phyloP scores from a whole-genome alignment of 2,797 vertebrate species.

The Distichodus sexfasciatus region DNA sequence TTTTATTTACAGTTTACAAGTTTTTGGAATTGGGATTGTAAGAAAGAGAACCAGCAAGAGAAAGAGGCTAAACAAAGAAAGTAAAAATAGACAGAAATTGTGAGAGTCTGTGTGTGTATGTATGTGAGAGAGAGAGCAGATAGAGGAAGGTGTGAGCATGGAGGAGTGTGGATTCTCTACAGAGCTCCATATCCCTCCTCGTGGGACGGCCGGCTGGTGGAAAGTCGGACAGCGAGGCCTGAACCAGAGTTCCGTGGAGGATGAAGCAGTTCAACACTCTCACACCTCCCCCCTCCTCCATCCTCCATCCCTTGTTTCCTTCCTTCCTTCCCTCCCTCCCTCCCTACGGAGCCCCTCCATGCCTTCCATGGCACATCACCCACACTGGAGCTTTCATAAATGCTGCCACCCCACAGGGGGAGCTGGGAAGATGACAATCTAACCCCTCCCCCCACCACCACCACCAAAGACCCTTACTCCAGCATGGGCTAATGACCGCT shows the following conservation, averaged over 20 bases:
- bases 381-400: conserved; percentile 36
- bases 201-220: too few species aligned
- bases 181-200: conserved; percentile 21
- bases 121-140: background rate
- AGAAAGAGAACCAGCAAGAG: background rate
- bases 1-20: too few species aligned
- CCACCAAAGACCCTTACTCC: conserved; percentile 45
- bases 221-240: background rate
- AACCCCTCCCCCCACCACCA: too few species aligned
- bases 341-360: conserved; percentile 51
- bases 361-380: conserved; percentile 48
- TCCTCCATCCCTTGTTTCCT: too few species aligned
- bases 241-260: conserved; percentile 27
- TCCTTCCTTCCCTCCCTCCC: conserved; percentile 42
- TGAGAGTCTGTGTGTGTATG: too few species aligned
- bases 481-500: conserved; percentile 61
- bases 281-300: conserved; percentile 34
- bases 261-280: conserved; percentile 29
- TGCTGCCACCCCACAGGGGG: conserved; percentile 36
- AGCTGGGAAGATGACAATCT: conserved; percentile 42
- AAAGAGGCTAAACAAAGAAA: background rate
- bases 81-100: background rate
- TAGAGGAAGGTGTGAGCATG: conserved; percentile 27
- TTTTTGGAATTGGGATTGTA: background rate
- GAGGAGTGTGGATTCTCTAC: background rate